Evolutionary conservation across 2,113 vertebrate species (phyloP), one percentile per base, ranked within the genome.

Genomic region (Phocoena phocoena): DNA sequence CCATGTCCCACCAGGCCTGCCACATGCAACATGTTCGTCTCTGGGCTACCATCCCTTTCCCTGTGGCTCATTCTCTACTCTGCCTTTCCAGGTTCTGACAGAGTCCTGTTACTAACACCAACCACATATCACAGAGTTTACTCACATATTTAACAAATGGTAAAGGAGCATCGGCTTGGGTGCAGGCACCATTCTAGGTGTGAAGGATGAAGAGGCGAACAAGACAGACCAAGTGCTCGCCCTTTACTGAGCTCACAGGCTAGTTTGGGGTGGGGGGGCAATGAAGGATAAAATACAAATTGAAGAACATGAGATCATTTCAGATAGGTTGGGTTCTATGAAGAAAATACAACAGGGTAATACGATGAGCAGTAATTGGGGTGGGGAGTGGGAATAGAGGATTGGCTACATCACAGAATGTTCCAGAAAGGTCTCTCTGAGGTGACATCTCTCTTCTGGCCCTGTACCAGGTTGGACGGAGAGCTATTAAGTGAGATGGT

Each of bases 31-130:
- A 33, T 17, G 31, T 20, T 13, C 31, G 13, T 13, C 25, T 13
- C 9, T 0, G 10, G 20, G 50, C 8, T 4, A 13, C 1, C 38
- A 33, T 9, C 31, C 26, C 14, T 47, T 13, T 13, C 28, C 23
- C 47, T 28, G 14, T 4, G 15, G 23, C 28, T 38, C 8, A 58
- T 5, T 15, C 7, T 67, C 36, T 38, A 2, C 33, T 58, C 21
- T 31, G 15, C 15, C 38, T 25, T 13, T n/a, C 20, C 36, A 58
- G 44, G 15, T 77, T 18, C 33, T n/a, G 14, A 63, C 0, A 25
- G 8, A 38, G 31, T 25, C 33, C 12, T 3, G 9, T 28, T 33
- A 84, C 70, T 36, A 8, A 67, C 21, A 73, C 55, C n/a, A 6
- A 1, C 28, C 44, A 9, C 5, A 8, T 10, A 41, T 86, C 44